phyloP scores from a whole-genome alignment of 2,113 vertebrate species.

The Coryphaenoides rupestris region DNA sequence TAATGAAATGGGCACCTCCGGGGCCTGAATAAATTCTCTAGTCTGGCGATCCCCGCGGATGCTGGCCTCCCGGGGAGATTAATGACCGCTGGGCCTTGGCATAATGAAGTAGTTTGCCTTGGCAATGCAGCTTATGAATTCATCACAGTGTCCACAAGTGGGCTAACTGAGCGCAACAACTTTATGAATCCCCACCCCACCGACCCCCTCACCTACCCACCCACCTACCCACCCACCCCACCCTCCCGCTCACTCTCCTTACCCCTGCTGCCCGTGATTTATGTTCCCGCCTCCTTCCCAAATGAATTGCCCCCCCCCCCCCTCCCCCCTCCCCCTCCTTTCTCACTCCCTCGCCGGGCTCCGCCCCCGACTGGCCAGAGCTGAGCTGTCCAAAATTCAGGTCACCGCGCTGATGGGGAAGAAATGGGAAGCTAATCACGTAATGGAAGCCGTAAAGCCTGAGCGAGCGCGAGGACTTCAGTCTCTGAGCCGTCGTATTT shows the following conservation, averaged over 20 bases:
- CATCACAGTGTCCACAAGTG: slow-evolving; percentile 95
- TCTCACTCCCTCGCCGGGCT: slow-evolving; percentile 42
- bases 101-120: slow-evolving; percentile 96
- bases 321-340: slow-evolving; percentile 25
- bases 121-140: slow-evolving; percentile 92
- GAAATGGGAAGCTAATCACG: slow-evolving; percentile 93
- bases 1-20: slow-evolving; percentile 95
- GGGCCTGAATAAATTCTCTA: slow-evolving; percentile 90
- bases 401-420: slow-evolving; percentile 88
- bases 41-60: slow-evolving; percentile 80
- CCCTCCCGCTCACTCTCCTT: slow-evolving; percentile 77
- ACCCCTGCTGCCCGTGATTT: slow-evolving; percentile 84
- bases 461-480: slow-evolving; percentile 76
- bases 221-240: slow-evolving; percentile 78
- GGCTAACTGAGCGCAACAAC: slow-evolving; percentile 86
- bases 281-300: slow-evolving; percentile 67
- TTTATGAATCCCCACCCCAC: slow-evolving; percentile 92
- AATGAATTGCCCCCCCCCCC: slow-evolving; percentile 68
- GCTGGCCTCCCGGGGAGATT: slow-evolving; percentile 85
- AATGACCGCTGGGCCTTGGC: slow-evolving; percentile 87
- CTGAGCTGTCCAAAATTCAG: slow-evolving; percentile 79
- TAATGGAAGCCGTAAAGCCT: slow-evolving; percentile 81
- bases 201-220: slow-evolving; percentile 73
- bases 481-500: slow-evolving; percentile 71
- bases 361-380: slow-evolving; percentile 67